phyloP scores from a whole-genome alignment of 1,140 invertebrate species.

The Hycleus phaleratus region DNA sequence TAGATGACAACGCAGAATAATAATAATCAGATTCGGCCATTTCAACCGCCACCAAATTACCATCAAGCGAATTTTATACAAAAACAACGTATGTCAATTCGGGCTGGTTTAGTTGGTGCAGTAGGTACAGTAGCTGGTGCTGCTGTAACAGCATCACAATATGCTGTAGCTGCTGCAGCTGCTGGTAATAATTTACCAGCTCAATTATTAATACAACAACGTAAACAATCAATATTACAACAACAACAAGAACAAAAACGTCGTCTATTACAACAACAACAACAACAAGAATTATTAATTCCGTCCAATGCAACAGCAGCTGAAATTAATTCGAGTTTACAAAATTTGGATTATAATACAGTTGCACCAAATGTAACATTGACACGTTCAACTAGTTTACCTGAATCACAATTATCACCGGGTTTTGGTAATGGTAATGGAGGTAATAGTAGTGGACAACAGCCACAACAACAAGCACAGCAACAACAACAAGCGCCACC shows the following conservation, averaged over 20 bases:
- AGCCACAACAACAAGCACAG: slow-evolving; percentile 23
- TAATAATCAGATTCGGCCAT: slow-evolving; percentile 19
- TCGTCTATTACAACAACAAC: slow-evolving; percentile 55
- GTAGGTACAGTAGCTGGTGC: neutral
- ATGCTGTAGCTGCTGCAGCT: slow-evolving; percentile 17
- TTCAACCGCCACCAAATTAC: slow-evolving; percentile 45
- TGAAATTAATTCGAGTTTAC: slow-evolving; percentile 52
- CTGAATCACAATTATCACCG: slow-evolving; percentile 65
- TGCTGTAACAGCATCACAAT: slow-evolving; percentile 33
- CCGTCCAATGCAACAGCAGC: slow-evolving; percentile 56
- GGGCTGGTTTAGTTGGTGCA: neutral
- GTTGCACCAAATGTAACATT: slow-evolving; percentile 71
- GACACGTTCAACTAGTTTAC: slow-evolving; percentile 57
- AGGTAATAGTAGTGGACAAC: neutral
- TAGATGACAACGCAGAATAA: slow-evolving; percentile 22
- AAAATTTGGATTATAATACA: slow-evolving; percentile 69
- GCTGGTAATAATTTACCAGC: neutral
- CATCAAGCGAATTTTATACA: slow-evolving; percentile 15
- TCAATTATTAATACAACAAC: slow-evolving; percentile 38
- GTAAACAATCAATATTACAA: slow-evolving; percentile 27
- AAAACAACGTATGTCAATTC: slow-evolving; percentile 7
- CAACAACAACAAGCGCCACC: slow-evolving; percentile 38
- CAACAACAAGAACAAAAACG: slow-evolving; percentile 42
- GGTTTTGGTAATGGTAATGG: slow-evolving; percentile 40
- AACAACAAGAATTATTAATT: slow-evolving; percentile 62